These are phyloP conservation scores for Hermaeophaga mercurialis DNA, from an alignment of 2,888 invertebrate species.

Conservation along the genomic window DNA sequence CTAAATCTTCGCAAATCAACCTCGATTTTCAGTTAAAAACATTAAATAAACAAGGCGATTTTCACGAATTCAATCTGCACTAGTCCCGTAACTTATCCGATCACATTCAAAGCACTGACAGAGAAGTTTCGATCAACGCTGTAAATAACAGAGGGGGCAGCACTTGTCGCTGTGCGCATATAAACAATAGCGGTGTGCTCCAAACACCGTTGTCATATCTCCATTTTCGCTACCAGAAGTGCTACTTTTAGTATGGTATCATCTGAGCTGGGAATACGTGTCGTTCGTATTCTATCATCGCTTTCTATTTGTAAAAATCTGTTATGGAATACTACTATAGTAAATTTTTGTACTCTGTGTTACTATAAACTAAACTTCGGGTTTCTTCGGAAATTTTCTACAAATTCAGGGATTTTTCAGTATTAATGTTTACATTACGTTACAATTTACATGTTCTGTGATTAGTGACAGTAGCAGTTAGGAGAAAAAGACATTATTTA, in stretches of 20 bases:
- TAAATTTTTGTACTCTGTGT: too few species aligned
- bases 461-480: too few species aligned
- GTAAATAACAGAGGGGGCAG: constrained; percentile 36
- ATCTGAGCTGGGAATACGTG: too few species aligned
- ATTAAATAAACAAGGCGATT: constrained; percentile 46
- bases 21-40: constrained; percentile 41
- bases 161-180: constrained; percentile 35
- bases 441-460: too few species aligned
- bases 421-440: too few species aligned
- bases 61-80: constrained; percentile 47
- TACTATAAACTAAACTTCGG: too few species aligned
- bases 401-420: too few species aligned
- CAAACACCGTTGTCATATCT: constrained; percentile 14
- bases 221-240: background rate
- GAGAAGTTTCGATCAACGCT: constrained; percentile 29
- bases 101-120: constrained; percentile 34
- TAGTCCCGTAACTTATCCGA: constrained; percentile 27
- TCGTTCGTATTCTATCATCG: too few species aligned
- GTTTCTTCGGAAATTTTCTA: too few species aligned
- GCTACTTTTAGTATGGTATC: background rate
- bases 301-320: too few species aligned
- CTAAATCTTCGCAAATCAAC: constrained; percentile 46
- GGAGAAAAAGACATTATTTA: too few species aligned
- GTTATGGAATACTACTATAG: too few species aligned
- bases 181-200: constrained; percentile 32